These are phyloP conservation scores for Cynoglossus semilaevis DNA, from an alignment of 2,113 vertebrate species.

Conservation along the genomic window DNA sequence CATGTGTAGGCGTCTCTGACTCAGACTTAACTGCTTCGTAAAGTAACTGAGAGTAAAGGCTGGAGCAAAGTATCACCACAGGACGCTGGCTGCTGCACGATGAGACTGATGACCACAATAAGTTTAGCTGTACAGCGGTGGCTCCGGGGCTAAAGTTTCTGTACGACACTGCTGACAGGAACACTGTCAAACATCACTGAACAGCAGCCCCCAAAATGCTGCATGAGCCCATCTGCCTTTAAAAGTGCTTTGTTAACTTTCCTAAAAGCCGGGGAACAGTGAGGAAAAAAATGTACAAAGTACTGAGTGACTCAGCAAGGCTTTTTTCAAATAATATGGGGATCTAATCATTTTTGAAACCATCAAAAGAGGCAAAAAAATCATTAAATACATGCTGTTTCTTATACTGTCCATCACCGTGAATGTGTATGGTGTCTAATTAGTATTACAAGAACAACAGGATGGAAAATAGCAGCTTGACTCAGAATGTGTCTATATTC, in stretches of 20 bases:
- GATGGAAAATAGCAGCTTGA: no score
- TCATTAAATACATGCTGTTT: no score
- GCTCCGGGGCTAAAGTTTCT: neutral
- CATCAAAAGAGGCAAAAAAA: no score
- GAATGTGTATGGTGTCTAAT: no score
- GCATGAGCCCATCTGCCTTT: neutral
- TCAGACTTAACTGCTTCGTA: conserved; percentile 1
- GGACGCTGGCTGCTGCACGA: conserved; percentile 11
- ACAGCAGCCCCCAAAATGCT: neutral
- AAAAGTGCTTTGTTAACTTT: neutral
- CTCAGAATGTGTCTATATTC: no score
- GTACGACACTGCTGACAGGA: neutral
- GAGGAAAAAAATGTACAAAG: no score
- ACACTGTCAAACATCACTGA: neutral
- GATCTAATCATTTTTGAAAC: no score
- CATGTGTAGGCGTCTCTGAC: no score
- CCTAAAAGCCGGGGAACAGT: neutral
- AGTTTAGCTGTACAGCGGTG: neutral
- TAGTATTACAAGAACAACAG: no score
- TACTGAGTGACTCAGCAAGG: neutral
- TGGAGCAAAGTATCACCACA: conserved; percentile 22
- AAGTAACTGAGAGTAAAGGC: conserved; percentile 18
- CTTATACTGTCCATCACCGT: no score
- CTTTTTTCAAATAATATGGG: neutral
- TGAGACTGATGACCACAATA: conserved; percentile 24